phyloP scores from a whole-genome alignment of 2,113 vertebrate genomes.

The Panurus biarmicus region DNA sequence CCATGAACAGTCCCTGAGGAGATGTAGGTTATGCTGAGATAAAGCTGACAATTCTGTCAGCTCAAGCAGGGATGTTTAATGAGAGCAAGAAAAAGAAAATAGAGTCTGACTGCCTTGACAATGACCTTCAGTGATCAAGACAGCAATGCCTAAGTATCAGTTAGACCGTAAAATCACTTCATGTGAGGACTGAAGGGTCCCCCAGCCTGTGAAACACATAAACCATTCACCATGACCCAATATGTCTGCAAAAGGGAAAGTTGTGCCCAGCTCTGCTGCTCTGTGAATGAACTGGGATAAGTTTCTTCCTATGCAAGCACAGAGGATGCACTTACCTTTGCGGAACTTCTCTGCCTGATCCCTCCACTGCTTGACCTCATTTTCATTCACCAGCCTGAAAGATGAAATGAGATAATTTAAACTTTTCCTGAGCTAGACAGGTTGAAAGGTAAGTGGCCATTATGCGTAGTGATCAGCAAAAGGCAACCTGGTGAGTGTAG shows the following conservation, averaged over 20 bases:
- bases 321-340: constrained; percentile 77
- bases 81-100: not conserved
- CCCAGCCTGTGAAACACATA: not conserved
- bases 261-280: not conserved
- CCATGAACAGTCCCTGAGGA: not conserved
- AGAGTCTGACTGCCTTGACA: not conserved
- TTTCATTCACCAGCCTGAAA: constrained; percentile 93
- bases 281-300: not conserved
- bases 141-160: not conserved
- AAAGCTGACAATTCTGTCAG: not conserved
- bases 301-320: not conserved
- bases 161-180: not conserved
- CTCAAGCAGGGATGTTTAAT: not conserved
- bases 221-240: not conserved
- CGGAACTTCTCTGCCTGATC: constrained; percentile 97
- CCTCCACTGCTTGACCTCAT: constrained; percentile 93
- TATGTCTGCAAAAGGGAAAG: not conserved
- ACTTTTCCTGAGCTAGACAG: not conserved
- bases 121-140: not conserved
- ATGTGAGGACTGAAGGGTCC: not conserved
- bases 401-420: not conserved
- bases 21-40: not conserved
- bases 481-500: not conserved
- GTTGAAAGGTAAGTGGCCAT: not conserved
- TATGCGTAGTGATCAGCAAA: not conserved